Evolutionary conservation across 2,113 vertebrate genomes (phyloP), one percentile per base, ranked within the genome.

Genomic region (Danionella cerebrum): DNA sequence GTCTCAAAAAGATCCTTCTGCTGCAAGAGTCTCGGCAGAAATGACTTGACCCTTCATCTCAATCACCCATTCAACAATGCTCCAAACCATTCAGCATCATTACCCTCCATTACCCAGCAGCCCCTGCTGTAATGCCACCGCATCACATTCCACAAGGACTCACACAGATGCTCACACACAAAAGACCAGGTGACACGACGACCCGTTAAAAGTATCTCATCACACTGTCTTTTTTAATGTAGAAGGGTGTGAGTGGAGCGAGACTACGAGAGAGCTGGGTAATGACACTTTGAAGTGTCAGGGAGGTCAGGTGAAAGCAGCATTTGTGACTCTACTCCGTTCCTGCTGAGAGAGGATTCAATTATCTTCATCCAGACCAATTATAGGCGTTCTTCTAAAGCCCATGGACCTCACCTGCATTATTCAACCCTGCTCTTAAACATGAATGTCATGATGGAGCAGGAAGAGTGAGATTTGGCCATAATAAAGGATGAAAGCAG

Each of bases 201-300:
- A 76, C 71, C 74, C 55, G 64, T 64, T 76, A 57, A 73, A 76
- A 76, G 75, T 73, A 57, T 69, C 67, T 70, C 75, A 76, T 73
- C 75, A 73, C 67, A 73, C 48, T 33, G 47, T 64, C 71, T 51
- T 67, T 70, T 59, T 70, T 65, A 67, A 70, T 70, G 65, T 67
- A 73, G 70, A 57, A 48, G 42, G 25, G 52, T 44, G 16, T 24
- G 55, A 67, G 59, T 18, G 60, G 25, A 67, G 58, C 19, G 55
- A 27, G 67, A 36, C 52, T 41, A 44, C 4, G 22, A 39, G 41
- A 71, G 55, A 70, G 42, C 12, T 35, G 63, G 58, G 70, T 73
- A 69, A 70, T 51, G 70, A 73, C 62, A 57, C 50, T 62, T 51
- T 63, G 59, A 29, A 53, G 54, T 64, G 63, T 67, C 48, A 14